phyloP scores from a whole-genome alignment of 2,888 invertebrate genomes.

The Tiliacea citrago region DNA sequence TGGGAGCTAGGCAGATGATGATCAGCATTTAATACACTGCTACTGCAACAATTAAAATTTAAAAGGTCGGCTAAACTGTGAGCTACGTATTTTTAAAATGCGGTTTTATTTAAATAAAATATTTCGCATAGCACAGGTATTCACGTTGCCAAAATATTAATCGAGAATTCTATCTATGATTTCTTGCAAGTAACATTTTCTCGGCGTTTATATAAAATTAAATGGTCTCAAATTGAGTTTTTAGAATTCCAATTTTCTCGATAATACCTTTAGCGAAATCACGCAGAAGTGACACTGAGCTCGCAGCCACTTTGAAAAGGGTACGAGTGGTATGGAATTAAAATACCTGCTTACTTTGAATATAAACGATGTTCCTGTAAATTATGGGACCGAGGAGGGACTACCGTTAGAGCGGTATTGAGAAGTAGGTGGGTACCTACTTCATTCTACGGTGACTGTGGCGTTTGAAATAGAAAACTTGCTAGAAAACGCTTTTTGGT shows the following conservation, averaged over 20 bases:
- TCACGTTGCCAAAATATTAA: constrained; percentile 21
- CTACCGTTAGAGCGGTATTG: constrained; percentile 31
- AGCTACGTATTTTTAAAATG: constrained; percentile 12
- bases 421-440: background rate
- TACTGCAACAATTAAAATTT: background rate
- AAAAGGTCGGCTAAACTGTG: constrained; percentile 2
- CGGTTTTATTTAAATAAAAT: constrained; percentile 20
- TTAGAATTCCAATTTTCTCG: constrained; percentile 60
- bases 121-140: constrained; percentile 18
- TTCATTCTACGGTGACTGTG: background rate
- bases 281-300: constrained; percentile 67
- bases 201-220: constrained; percentile 38
- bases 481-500: background rate
- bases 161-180: constrained; percentile 10
- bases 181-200: constrained; percentile 35
- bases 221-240: constrained; percentile 49
- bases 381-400: constrained; percentile 47
- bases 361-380: constrained; percentile 63
- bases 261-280: constrained; percentile 64
- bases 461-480: background rate
- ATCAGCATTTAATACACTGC: no score
- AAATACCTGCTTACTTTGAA: constrained; percentile 67
- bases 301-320: constrained; percentile 70
- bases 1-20: no score
- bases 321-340: constrained; percentile 69